Evolutionary conservation across 92 coral and sea anemone species (phyloP).

Genomic region (Palythoa grandis): DNA sequence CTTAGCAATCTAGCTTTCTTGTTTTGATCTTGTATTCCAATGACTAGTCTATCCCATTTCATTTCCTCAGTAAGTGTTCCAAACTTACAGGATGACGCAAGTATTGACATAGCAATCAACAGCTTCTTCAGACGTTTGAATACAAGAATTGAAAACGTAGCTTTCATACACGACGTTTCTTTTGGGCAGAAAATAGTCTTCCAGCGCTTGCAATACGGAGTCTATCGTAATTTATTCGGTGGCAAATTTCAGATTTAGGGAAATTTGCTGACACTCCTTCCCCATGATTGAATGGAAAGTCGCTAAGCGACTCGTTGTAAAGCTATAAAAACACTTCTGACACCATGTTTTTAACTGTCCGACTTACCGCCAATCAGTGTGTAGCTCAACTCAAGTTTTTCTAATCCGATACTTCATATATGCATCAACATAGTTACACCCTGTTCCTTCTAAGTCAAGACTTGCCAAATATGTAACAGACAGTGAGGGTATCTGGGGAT

Average conservation of each 20-base stretch:
- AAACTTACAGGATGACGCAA: constrained; percentile 58
- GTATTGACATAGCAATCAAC: constrained; percentile 54
- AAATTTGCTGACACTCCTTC: constrained; percentile 4
- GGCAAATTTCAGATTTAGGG: neutral
- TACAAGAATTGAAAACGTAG: constrained; percentile 55
- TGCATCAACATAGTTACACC: too few species aligned
- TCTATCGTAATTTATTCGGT: neutral
- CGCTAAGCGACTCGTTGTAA: neutral
- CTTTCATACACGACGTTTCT: constrained; percentile 57
- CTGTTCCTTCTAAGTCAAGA: too few species aligned
- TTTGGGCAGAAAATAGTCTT: constrained; percentile 56
- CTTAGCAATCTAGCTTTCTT: constrained; percentile 59
- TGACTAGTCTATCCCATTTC: constrained; percentile 59
- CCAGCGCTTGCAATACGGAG: constrained; percentile 31
- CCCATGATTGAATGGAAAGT: neutral
- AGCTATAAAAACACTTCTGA: too few species aligned
- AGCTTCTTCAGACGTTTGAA: constrained; percentile 55
- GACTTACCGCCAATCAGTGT: too few species aligned
- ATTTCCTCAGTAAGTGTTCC: constrained; percentile 42
- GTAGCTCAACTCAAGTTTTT: too few species aligned
- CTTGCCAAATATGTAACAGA: too few species aligned
- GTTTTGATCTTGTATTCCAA: constrained; percentile 47
- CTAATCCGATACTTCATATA: too few species aligned
- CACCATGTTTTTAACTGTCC: neutral
- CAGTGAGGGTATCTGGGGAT: too few species aligned